Evolutionary conservation across 2,888 invertebrate species (phyloP).

Genomic region (Eueremaeus valkanovi): DNA sequence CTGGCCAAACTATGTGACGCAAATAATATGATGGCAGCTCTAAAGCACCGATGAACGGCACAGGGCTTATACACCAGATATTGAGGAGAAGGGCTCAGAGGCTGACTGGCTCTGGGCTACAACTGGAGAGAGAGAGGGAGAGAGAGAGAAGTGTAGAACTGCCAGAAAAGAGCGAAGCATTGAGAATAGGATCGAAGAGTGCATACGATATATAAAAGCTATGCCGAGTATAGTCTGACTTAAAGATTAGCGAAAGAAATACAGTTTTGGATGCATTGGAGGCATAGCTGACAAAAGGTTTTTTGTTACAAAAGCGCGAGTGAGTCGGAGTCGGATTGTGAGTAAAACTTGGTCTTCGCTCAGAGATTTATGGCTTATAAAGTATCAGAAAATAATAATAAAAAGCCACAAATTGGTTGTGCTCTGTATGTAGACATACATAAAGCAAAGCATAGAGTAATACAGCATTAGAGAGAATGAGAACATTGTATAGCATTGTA

Average conservation of each 20-base stretch:
- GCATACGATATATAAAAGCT: too few relatives aligned
- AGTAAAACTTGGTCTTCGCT: not conserved
- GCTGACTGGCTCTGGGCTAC: slow-evolving; percentile 4
- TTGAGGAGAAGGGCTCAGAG: not conserved
- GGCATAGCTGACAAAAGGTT: not conserved
- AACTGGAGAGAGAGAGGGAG: too few relatives aligned
- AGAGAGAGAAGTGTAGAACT: too few relatives aligned
- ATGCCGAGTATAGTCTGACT: not conserved
- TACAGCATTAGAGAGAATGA: too few relatives aligned
- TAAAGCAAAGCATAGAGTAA: slow-evolving; percentile 2
- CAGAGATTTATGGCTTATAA: slow-evolving; percentile 12
- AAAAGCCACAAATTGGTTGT: slow-evolving; percentile 27
- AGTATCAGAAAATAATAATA: slow-evolving; percentile 22
- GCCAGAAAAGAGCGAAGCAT: too few relatives aligned
- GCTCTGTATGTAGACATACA: not conserved
- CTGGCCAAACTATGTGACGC: slow-evolving; percentile 31
- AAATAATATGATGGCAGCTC: slow-evolving; percentile 17
- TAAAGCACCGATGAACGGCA: not conserved
- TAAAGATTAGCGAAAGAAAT: slow-evolving; percentile 5
- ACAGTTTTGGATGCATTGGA: not conserved
- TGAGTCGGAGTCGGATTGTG: not conserved
- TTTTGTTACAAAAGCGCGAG: not conserved
- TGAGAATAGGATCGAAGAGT: not conserved
- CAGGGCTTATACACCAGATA: not conserved
- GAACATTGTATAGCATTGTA: too few relatives aligned